phyloP scores from a whole-genome alignment of 2,113 vertebrate species.

The Centropus bengalensis region DNA sequence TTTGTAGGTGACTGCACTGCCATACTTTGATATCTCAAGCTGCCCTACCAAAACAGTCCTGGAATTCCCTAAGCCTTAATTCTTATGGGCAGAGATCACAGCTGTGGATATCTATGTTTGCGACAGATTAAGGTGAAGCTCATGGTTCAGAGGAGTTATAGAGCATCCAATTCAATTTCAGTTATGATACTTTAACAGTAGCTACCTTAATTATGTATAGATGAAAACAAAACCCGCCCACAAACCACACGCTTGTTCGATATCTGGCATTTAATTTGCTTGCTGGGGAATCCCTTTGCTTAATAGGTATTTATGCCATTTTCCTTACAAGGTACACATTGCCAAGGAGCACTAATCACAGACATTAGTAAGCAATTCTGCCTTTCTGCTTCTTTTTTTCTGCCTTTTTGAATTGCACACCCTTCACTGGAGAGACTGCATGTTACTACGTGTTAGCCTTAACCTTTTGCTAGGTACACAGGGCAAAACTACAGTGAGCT shows the following conservation, averaged over 20 bases:
- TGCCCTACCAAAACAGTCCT: background rate
- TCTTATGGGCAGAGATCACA: background rate
- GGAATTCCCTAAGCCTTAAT: background rate
- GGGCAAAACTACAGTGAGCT: background rate
- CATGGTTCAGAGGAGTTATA: background rate
- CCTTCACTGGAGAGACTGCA: background rate
- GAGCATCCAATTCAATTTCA: background rate
- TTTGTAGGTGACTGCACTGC: background rate
- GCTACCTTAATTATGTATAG: background rate
- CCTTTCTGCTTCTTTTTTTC: background rate
- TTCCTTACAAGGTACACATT: background rate
- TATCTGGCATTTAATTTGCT: slow-evolving; percentile 4
- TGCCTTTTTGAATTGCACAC: background rate
- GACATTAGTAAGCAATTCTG: background rate
- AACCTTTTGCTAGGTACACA: background rate
- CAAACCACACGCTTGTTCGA: background rate
- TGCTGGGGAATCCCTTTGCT: slow-evolving; percentile 7
- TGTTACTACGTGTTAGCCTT: background rate
- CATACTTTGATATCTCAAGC: background rate
- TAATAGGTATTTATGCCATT: background rate
- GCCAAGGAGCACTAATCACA: background rate
- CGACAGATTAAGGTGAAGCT: background rate
- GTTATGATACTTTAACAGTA: background rate
- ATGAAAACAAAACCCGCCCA: background rate
- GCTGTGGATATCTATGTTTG: background rate